Conservation (phyloP, 2,113 vertebrate species). For the Ceyx margarethae region DNA sequence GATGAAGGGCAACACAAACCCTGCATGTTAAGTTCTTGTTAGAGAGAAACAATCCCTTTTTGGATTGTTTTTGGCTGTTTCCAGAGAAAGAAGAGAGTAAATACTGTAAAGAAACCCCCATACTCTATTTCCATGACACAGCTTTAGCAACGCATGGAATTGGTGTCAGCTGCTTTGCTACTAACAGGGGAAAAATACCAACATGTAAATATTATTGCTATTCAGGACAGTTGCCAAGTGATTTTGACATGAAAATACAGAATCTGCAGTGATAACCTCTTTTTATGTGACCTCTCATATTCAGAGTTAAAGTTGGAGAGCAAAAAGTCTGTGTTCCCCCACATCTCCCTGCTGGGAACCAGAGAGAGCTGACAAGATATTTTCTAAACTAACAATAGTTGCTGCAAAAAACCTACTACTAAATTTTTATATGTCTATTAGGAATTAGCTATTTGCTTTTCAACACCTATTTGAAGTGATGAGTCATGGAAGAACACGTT, state of each 20-base stretch:
- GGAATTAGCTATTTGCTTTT: background rate
- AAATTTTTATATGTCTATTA: fast-evolving
- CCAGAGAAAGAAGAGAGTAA: background rate
- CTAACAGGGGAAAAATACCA: background rate
- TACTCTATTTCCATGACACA: background rate
- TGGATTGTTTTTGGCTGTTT: background rate
- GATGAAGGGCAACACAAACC: background rate
- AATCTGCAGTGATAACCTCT: background rate
- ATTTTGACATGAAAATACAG: background rate
- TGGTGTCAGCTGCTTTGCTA: background rate
- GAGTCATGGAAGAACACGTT: background rate
- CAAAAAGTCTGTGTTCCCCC: background rate
- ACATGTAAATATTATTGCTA: background rate
- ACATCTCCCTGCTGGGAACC: background rate
- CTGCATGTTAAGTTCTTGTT: background rate
- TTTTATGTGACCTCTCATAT: background rate
- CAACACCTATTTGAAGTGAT: background rate
- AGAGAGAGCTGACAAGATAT: background rate
- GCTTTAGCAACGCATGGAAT: background rate
- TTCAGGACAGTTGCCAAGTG: background rate
- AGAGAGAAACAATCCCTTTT: background rate
- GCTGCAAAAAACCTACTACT: background rate
- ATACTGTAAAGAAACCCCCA: background rate
- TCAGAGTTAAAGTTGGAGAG: background rate
- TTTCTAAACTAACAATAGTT: background rate